phyloP scores from a whole-genome alignment of 53 echinoderm and acorn worm genomes.

The Arbacia lixula region DNA sequence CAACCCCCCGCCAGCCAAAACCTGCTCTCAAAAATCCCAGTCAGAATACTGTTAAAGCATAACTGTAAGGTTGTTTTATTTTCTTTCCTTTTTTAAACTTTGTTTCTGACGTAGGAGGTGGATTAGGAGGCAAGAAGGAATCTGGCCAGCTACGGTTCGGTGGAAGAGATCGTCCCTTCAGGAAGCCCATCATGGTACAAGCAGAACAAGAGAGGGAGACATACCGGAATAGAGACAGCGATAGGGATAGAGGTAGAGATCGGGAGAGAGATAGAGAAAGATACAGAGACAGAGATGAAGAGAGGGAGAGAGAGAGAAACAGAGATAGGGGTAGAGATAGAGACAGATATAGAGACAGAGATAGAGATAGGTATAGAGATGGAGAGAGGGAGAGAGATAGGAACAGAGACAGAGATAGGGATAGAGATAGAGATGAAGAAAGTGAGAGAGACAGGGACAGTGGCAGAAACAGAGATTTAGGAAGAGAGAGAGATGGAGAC shows the following conservation, averaged over 20 bases:
- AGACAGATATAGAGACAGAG: slow-evolving; percentile 47
- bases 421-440: slow-evolving; percentile 21
- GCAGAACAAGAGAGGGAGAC: not conserved
- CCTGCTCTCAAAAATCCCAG: too few relatives aligned
- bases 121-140: slow-evolving; percentile 98
- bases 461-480: not conserved
- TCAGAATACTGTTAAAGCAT: too few relatives aligned
- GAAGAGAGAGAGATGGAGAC: slow-evolving; percentile 1
- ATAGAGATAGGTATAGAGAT: slow-evolving; percentile 47
- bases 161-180: slow-evolving; percentile 91
- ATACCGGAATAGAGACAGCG: not conserved
- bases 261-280: not conserved
- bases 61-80: too few relatives aligned
- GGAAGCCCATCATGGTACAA: slow-evolving; percentile 69
- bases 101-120: slow-evolving; percentile 63
- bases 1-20: too few relatives aligned
- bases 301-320: slow-evolving; percentile 38
- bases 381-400: slow-evolving; percentile 13
- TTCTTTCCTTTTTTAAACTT: not conserved
- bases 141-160: slow-evolving; percentile 98
- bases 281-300: slow-evolving; percentile 7
- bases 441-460: not conserved
- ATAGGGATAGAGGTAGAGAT: not conserved
- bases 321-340: slow-evolving; percentile 49
- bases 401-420: slow-evolving; percentile 42